A percentile compares a stretch with the other conserved stretches of the same genome.
Conservation (phyloP, 2,888 invertebrate species). For the Monochamus alternatus region DNA sequence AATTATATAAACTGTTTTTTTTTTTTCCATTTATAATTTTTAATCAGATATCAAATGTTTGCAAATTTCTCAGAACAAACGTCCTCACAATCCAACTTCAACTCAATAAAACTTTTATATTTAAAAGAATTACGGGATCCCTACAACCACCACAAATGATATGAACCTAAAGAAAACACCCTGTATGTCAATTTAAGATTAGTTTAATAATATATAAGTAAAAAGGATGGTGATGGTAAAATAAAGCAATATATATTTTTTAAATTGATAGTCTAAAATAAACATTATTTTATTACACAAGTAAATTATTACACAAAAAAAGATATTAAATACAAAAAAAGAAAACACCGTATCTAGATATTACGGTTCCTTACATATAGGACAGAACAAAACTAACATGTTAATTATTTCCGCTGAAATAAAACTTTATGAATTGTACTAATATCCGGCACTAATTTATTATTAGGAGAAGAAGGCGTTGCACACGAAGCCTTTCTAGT, state of each 20-base stretch:
- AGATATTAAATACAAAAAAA: conserved; percentile 24
- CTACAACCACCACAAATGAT: too few species aligned
- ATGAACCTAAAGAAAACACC: too few species aligned
- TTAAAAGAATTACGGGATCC: too few species aligned
- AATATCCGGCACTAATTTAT: conserved; percentile 77
- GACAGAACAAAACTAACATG: conserved; percentile 4
- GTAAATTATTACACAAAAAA: conserved; percentile 32
- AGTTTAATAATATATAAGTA: neutral
- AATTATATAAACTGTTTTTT: too few species aligned
- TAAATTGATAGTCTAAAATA: conserved; percentile 12
- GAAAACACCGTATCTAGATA: conserved; percentile 22
- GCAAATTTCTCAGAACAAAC: too few species aligned
- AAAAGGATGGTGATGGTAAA: neutral
- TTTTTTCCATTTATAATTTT: too few species aligned
- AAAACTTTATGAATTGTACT: conserved; percentile 82
- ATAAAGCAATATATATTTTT: too few species aligned
- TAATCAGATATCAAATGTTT: too few species aligned
- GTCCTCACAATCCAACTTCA: too few species aligned
- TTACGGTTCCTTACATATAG: conserved; percentile 21
- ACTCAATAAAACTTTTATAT: too few species aligned
- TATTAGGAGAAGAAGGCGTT: conserved; percentile 53
- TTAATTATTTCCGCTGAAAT: conserved; percentile 70
- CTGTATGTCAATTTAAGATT: too few species aligned
- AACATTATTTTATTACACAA: conserved; percentile 26
- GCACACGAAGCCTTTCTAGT: conserved; percentile 47